Percentiles rank a stretch among this genome's conserved stretches.
Conservation (phyloP, 64 coral and sea anemone genomes). For the Pachyseris speciosa region DNA sequence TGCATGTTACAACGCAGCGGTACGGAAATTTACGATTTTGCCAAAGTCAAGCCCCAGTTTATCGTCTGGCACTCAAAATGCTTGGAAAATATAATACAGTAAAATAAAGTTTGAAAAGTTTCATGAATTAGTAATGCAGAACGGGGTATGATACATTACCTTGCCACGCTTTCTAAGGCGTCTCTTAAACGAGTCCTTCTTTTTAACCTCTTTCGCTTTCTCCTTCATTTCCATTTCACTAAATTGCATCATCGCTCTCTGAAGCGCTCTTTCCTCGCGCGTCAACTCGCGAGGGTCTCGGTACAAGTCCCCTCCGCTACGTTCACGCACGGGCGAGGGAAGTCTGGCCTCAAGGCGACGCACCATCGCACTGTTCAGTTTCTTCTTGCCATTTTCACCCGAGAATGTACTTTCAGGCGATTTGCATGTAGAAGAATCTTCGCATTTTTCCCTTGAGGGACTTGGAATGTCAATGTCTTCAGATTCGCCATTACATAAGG, state of each 20-base stretch:
- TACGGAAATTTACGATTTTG: no score
- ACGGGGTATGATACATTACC: no score
- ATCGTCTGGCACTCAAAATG: no score
- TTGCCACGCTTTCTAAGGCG: constrained; percentile 56
- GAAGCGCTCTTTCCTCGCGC: constrained; percentile 95
- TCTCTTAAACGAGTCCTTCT: constrained; percentile 58
- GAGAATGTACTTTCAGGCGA: not conserved
- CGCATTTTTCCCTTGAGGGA: not conserved
- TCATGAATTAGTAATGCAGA: no score
- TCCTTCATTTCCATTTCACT: constrained; percentile 97
- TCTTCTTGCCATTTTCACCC: not conserved
- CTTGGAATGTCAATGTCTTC: not conserved
- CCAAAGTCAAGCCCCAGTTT: no score
- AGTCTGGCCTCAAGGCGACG: constrained; percentile 66
- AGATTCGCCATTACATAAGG: not conserved
- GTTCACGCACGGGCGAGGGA: constrained; percentile 85
- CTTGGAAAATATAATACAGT: no score
- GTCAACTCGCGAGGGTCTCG: constrained; percentile 94
- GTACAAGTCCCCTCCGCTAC: constrained; percentile 74
- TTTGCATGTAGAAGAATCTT: not conserved
- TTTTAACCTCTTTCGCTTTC: constrained; percentile 43
- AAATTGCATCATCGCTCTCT: constrained; percentile 95
- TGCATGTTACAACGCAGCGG: no score
- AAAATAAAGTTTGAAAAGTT: no score
- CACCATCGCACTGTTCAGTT: constrained; percentile 27